Evolutionary conservation across 2,113 vertebrate genomes (phyloP).

Genomic region (Hemichromis elongatus): DNA sequence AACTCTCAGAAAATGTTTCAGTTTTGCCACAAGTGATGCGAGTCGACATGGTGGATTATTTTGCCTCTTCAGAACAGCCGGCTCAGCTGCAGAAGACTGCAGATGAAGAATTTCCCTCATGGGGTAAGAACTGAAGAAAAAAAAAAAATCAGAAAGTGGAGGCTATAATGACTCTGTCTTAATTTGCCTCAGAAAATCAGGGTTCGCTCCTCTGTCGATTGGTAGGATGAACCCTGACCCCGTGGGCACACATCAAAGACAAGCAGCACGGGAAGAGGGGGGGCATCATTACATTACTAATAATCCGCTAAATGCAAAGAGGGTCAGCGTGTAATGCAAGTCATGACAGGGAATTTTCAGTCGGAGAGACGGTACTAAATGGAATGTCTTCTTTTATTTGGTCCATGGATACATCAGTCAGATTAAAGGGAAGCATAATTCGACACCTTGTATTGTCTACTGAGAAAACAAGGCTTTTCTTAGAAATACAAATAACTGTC

Average conservation of each 20-base stretch:
- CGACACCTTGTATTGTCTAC: constrained; percentile 25
- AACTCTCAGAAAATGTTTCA: constrained; percentile 3
- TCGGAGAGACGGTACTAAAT: constrained; percentile 29
- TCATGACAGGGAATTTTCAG: constrained; percentile 31
- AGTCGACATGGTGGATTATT: constrained; percentile 45
- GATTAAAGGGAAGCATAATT: constrained; percentile 46
- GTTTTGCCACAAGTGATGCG: constrained; percentile 21
- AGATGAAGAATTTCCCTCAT: constrained; percentile 37
- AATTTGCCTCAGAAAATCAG: constrained; percentile 29
- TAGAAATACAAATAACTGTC: constrained; percentile 48
- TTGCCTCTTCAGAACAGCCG: constrained; percentile 14
- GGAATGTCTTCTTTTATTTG: constrained; percentile 24
- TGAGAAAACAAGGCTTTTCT: constrained; percentile 34
- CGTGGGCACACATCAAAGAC: constrained; percentile 39
- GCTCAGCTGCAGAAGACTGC: constrained; percentile 33
- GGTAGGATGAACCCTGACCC: constrained; percentile 55
- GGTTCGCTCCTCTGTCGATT: constrained; percentile 29
- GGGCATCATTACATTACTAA: constrained; percentile 58
- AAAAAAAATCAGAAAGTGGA: not conserved
- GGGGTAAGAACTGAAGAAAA: not conserved
- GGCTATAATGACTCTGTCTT: constrained; percentile 34
- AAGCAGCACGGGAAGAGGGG: not conserved
- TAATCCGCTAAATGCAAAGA: constrained; percentile 58
- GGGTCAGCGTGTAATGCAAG: constrained; percentile 45
- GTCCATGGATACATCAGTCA: not conserved